Evolutionary conservation across 2,113 vertebrate genomes (phyloP).

Genomic region (Eulacestoma nigropectus): DNA sequence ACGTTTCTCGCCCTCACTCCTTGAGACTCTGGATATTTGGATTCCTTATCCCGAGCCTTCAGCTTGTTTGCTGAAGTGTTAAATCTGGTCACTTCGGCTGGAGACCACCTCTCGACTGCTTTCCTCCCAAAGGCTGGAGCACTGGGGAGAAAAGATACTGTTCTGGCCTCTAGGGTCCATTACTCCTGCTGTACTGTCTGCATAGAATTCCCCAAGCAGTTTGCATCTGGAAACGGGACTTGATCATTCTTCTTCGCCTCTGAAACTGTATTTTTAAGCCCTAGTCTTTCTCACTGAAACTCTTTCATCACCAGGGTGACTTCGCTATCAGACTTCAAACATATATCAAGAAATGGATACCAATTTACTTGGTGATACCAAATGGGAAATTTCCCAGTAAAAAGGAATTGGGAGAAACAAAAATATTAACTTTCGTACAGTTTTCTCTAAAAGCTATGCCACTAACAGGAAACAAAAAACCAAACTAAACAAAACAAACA

Average conservation of each 20-base stretch:
- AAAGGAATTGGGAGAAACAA: neutral
- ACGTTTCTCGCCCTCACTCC: neutral
- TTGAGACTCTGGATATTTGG: neutral
- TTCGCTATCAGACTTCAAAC: neutral
- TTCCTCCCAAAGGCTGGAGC: neutral
- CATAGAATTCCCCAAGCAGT: neutral
- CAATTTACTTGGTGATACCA: neutral
- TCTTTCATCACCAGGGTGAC: neutral
- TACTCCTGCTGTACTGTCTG: neutral
- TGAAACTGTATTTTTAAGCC: neutral
- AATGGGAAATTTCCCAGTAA: neutral
- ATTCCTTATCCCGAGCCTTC: neutral
- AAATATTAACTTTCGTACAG: neutral
- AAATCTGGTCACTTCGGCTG: neutral
- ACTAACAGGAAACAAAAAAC: neutral
- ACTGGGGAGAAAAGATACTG: neutral
- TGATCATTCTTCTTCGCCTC: neutral
- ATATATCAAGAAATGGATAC: neutral
- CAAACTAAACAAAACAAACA: neutral
- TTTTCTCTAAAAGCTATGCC: neutral
- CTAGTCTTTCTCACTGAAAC: neutral
- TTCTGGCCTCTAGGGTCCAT: neutral
- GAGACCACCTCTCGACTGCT: neutral
- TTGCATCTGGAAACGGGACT: neutral
- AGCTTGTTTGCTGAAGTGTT: neutral